Base-by-base conservation (phyloP, 2,113 vertebrate genomes). In the Erpornis zantholeuca region DNA sequence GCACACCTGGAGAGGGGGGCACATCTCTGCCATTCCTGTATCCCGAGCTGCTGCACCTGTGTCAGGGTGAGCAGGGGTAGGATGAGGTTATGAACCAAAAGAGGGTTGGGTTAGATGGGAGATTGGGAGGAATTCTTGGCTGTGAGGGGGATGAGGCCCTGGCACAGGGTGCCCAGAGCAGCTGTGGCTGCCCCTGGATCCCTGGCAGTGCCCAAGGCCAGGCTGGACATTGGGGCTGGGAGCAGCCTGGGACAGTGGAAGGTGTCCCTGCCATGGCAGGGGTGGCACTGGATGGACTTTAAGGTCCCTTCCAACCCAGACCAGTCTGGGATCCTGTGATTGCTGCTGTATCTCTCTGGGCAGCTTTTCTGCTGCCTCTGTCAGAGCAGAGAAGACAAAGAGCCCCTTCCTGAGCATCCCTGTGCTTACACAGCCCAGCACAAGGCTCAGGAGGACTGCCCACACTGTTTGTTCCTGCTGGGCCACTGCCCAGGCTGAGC, bases 171-270 rank as follows among this genome's bases (percentile, higher is more conserved):
- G 35, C 40, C 49, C 75, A 64, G 35, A 59, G 52, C 0, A 88
- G 28, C 38, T 60, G 53, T n/a, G 45, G 69, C 45, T 75, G 70
- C 20, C 17, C 42, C 70, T 52, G 54, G 22, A 47, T 40, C 53
- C 44, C n/a, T 61, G 63, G 8, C 0, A 82, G 25, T 6, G 47
- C 0, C 29, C 70, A 29, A 53, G 9, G 21, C 10, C 61, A 68
- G 24, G 52, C 0, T 65, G 86, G 61, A 5, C 0, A 0, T 38
- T 38, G 38, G n/a, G 31, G 22, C 27, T 33, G 15, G 54, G 29
- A 76, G 54, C 40, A 53, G 0, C 4, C 29, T 47, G 54, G 78
- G 29, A 3, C 0, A 14, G 25, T 35, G 54, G 14, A 4, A 76
- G 29, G 5, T 22, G 53, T 47, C 38, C 38, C 28, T 66, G 53